Percentiles rank a stretch among this genome's conserved stretches.
Evolutionary conservation across 2,797 vertebrate species (phyloP).

Genomic region (Molossus molossus): DNA sequence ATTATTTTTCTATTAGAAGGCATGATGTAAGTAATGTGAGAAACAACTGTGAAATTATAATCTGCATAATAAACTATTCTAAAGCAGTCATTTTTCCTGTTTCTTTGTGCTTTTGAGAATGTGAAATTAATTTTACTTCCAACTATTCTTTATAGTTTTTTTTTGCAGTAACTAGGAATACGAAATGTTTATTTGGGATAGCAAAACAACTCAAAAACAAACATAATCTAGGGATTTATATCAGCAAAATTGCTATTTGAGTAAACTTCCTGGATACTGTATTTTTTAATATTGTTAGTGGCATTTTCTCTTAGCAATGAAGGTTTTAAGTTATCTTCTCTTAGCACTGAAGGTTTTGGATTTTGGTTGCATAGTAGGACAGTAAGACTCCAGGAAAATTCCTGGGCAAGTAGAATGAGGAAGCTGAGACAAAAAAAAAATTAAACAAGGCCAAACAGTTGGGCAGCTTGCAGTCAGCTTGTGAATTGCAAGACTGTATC

Average conservation of each 20-base stretch:
- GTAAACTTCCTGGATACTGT: slow-evolving; percentile 8
- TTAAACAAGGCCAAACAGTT: too few species aligned
- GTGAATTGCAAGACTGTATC: too few species aligned
- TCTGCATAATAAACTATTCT: slow-evolving; percentile 64
- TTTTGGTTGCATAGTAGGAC: neutral
- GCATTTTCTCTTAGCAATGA: neutral
- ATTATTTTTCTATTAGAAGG: slow-evolving; percentile 56
- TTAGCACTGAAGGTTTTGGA: neutral
- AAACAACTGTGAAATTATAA: slow-evolving; percentile 73
- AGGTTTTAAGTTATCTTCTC: neutral
- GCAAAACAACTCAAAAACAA: slow-evolving; percentile 54
- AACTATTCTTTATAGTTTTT: neutral
- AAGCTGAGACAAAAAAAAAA: too few species aligned
- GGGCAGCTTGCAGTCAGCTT: too few species aligned
- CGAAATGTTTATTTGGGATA: slow-evolving; percentile 53
- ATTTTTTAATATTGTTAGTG: slow-evolving; percentile 43
- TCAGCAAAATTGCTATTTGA: neutral
- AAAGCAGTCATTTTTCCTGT: slow-evolving; percentile 34
- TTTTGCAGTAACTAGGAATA: slow-evolving; percentile 13
- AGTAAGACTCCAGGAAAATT: too few species aligned
- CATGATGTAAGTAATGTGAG: slow-evolving; percentile 46
- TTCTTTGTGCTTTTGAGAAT: slow-evolving; percentile 56
- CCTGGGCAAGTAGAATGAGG: too few species aligned
- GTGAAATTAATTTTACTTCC: slow-evolving; percentile 61
- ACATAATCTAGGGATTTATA: slow-evolving; percentile 8